phyloP scores from a whole-genome alignment of 2,113 vertebrate species.

The Ptilorrhoa leucosticta region DNA sequence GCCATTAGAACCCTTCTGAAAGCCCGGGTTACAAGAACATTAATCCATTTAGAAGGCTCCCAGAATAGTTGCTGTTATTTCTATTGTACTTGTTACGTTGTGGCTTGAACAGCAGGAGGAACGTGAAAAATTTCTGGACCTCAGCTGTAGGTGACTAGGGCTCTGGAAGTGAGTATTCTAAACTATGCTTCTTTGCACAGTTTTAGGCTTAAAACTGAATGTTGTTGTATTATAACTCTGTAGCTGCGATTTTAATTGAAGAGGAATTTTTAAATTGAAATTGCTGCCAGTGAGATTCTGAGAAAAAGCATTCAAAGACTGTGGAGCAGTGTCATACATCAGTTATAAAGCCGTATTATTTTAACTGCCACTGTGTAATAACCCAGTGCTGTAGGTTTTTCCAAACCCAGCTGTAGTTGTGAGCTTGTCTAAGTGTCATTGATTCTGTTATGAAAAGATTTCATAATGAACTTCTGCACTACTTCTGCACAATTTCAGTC shows the following conservation, averaged over 20 bases:
- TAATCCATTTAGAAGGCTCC: constrained; percentile 36
- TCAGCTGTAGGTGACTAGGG: background rate
- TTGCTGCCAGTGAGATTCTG: background rate
- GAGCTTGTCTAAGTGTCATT: background rate
- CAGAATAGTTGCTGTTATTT: constrained; percentile 33
- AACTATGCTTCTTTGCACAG: background rate
- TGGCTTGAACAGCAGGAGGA: background rate
- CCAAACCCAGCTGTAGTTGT: background rate
- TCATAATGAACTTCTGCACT: background rate
- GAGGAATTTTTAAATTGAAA: background rate
- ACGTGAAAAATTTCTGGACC: background rate
- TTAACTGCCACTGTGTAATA: background rate
- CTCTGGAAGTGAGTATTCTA: background rate
- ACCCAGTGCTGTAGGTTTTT: background rate
- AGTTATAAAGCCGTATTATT: background rate
- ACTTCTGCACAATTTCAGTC: background rate
- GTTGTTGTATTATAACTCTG: background rate
- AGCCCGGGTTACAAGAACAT: background rate
- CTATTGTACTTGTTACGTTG: background rate
- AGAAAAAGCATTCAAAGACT: background rate
- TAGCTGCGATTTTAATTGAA: background rate
- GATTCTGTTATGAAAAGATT: background rate
- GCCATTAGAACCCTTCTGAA: constrained; percentile 36
- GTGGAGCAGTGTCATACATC: background rate
- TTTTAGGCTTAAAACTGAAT: background rate